Base-by-base conservation (phyloP, 2,113 vertebrate genomes). In the Plestiodon gilberti region DNA sequence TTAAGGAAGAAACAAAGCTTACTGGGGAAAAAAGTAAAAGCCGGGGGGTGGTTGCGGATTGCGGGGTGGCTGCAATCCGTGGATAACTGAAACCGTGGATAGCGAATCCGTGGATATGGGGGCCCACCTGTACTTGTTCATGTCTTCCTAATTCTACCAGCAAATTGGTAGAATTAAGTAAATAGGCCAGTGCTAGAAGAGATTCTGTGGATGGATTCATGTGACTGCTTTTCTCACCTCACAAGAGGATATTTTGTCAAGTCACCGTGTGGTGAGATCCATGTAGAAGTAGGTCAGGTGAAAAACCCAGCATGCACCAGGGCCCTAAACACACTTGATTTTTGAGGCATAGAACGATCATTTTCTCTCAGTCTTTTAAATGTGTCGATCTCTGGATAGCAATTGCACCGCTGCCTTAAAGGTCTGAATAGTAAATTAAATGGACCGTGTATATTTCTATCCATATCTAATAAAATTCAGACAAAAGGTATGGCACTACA, bases 231-330 rank as follows among this genome's bases (percentile, higher is more conserved):
- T 76, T 80, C 87, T 14, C 61, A 23, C 18, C 5, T 22, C 22
- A 69, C 78, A 62, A 25, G 76, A 69, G 65, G 62, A n/a, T 77
- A 15, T 88, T 88, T 89, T 74, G 86, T 65, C 59, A 28, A 59
- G 35, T 59, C 35, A 40, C 33, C n/a, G 43, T 78, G 15, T 78
- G 23, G 43, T 38, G 23, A 67, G 62, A 52, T 57, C 48, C 22
- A 11, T 65, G 33, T 57, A 25, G 74, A 85, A 78, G 30, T 67
- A 30, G 62, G 25, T 77, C 62, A 78, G 30, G 22, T 85, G 10
- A 70, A 59, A n/a, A 23, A 59, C 38, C 28, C 84, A 69, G 33
- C 83, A 69, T 22, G 48, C 30, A 69, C 14, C 20, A 3, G 33
- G 1, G 13, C 28, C n/a, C 9, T 30, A 35, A 70, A 6, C 61